phyloP scores from a whole-genome alignment of 2,797 vertebrate genomes.

The Cyclura pinguis region DNA sequence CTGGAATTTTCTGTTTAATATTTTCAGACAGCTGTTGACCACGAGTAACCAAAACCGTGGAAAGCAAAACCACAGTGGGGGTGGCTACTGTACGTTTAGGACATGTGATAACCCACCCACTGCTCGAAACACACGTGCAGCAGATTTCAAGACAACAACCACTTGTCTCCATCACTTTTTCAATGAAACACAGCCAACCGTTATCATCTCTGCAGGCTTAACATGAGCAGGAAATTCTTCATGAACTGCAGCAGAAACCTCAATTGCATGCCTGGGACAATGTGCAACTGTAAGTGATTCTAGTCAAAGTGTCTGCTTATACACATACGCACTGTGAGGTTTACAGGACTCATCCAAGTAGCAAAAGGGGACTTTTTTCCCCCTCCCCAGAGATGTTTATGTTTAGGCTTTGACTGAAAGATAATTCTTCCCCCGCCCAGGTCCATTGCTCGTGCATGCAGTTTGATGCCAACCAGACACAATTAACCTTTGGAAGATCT shows the following conservation, averaged over 20 bases:
- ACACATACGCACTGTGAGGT: fast-evolving
- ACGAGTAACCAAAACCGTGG: too few species aligned
- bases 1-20: too few species aligned
- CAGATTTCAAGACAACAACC: not conserved
- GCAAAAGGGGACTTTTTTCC: not conserved
- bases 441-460: not conserved
- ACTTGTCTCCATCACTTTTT: not conserved
- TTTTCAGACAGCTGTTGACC: too few species aligned
- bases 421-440: not conserved
- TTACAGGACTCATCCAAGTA: not conserved
- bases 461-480: constrained; percentile 24
- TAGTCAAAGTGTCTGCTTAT: fast-evolving
- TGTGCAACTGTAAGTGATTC: not conserved
- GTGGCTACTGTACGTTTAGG: not conserved
- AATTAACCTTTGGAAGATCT: constrained; percentile 67
- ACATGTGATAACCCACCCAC: not conserved
- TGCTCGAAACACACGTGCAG: not conserved
- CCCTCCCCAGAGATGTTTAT: not conserved
- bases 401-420: not conserved
- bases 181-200: not conserved
- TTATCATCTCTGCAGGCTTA: not conserved
- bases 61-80: too few species aligned
- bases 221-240: not conserved
- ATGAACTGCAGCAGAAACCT: not conserved
- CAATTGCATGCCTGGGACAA: not conserved